A percentile compares a stretch with the other conserved stretches of the same genome.
These are phyloP conservation scores for Plutomurus gul DNA, from an alignment of 1,140 invertebrate species.

Conservation along the genomic window DNA sequence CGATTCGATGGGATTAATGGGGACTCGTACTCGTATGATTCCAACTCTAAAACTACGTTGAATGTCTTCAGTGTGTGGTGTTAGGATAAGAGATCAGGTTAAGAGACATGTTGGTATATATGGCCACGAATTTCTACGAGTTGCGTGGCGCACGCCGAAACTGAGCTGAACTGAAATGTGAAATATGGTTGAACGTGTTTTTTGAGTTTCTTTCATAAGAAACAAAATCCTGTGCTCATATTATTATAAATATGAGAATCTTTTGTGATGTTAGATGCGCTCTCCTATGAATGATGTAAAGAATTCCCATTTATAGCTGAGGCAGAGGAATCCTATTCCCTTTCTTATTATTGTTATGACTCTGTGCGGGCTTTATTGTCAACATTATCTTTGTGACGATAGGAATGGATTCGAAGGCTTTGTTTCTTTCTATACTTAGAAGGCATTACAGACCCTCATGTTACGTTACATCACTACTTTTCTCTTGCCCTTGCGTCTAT, in stretches of 20 bases:
- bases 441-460: too few species aligned
- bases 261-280: not conserved
- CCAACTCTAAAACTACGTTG: too few species aligned
- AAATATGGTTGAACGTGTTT: not conserved
- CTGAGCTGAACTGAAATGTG: not conserved
- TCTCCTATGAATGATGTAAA: slow-evolving; percentile 24
- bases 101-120: too few species aligned
- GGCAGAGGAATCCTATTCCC: slow-evolving; percentile 12
- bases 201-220: slow-evolving; percentile 4
- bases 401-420: slow-evolving; percentile 6
- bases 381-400: slow-evolving; percentile 27
- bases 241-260: not conserved
- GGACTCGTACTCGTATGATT: too few species aligned
- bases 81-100: too few species aligned
- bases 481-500: too few species aligned
- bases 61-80: too few species aligned
- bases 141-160: too few species aligned
- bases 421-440: slow-evolving; percentile 12
- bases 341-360: slow-evolving; percentile 28
- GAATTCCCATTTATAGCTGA: slow-evolving; percentile 20
- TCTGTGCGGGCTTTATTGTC: slow-evolving; percentile 25
- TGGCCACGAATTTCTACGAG: too few species aligned
- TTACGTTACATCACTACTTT: too few species aligned
- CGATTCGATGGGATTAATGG: too few species aligned
- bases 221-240: slow-evolving; percentile 8